phyloP scores from a whole-genome alignment of 2,113 vertebrate species.

The Trinectes maculatus region DNA sequence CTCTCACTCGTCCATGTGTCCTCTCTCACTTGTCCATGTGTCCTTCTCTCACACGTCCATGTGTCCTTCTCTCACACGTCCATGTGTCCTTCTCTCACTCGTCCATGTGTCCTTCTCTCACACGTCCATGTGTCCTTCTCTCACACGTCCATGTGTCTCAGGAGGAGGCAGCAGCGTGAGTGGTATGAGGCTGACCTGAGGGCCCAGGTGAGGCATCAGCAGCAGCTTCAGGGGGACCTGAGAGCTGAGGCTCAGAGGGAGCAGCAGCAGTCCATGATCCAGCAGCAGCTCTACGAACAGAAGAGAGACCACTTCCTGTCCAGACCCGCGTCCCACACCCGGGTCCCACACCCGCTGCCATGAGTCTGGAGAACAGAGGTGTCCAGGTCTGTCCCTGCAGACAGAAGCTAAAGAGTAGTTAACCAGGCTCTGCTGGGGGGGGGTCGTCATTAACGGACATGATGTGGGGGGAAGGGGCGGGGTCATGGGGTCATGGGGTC shows the following conservation, averaged over 20 bases:
- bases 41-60: too few relatives aligned
- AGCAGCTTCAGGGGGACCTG: conserved; percentile 57
- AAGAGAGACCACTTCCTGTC: conserved; percentile 79
- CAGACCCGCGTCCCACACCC: conserved; percentile 8
- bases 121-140: too few relatives aligned
- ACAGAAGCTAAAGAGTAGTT: neutral
- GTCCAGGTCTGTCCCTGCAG: neutral
- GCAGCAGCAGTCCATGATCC: conserved; percentile 54
- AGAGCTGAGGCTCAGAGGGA: conserved; percentile 77
- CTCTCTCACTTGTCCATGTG: too few relatives aligned
- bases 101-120: too few relatives aligned
- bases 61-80: too few relatives aligned
- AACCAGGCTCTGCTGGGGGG: too few relatives aligned
- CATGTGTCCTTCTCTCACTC: too few relatives aligned
- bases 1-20: too few relatives aligned
- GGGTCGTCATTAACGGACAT: too few relatives aligned
- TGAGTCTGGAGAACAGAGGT: conserved; percentile 80
- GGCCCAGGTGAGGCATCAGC: conserved; percentile 81
- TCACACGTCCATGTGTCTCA: too few relatives aligned
- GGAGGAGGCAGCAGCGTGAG: conserved; percentile 65
- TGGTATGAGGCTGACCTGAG: conserved; percentile 82
- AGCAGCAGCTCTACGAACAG: conserved; percentile 70
- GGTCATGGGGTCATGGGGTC: too few relatives aligned
- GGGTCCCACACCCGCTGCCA: conserved; percentile 79
- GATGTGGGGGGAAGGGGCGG: too few relatives aligned